Evolutionary conservation across 2,888 invertebrate species (phyloP).

Genomic region (Chesias legatella): DNA sequence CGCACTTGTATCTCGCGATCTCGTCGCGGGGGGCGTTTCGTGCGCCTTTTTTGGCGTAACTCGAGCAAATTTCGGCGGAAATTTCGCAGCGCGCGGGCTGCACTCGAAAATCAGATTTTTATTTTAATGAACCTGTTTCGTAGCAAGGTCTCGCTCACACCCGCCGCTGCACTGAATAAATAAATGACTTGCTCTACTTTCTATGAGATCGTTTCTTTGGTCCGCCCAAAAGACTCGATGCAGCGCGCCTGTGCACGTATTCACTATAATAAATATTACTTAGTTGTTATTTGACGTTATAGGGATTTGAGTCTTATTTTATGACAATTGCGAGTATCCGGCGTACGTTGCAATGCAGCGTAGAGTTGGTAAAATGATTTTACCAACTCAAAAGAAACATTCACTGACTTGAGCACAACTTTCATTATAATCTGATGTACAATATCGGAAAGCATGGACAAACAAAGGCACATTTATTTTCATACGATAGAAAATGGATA

Average conservation of each 20-base stretch:
- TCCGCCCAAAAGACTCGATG: constrained; percentile 56
- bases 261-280: too few species aligned
- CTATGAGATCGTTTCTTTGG: constrained; percentile 78
- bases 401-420: too few species aligned
- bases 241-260: constrained; percentile 25
- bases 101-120: constrained; percentile 76
- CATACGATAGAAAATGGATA: too few species aligned
- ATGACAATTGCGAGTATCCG: too few species aligned
- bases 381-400: too few species aligned
- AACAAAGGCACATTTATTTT: too few species aligned
- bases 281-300: too few species aligned
- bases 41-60: constrained; percentile 77
- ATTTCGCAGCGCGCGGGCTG: constrained; percentile 69
- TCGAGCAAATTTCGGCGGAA: constrained; percentile 77
- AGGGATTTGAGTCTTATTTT: too few species aligned
- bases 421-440: too few species aligned
- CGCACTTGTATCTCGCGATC: constrained; percentile 67
- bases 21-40: constrained; percentile 64
- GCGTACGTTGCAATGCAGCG: too few species aligned
- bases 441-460: too few species aligned
- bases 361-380: too few species aligned
- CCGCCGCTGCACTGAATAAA: constrained; percentile 74
- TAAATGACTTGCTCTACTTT: constrained; percentile 79
- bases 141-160: constrained; percentile 66
- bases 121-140: constrained; percentile 78